These are phyloP conservation scores for Choloepus hoffmanni DNA, from an alignment of 2,113 vertebrate genomes.

Conservation along the genomic window DNA sequence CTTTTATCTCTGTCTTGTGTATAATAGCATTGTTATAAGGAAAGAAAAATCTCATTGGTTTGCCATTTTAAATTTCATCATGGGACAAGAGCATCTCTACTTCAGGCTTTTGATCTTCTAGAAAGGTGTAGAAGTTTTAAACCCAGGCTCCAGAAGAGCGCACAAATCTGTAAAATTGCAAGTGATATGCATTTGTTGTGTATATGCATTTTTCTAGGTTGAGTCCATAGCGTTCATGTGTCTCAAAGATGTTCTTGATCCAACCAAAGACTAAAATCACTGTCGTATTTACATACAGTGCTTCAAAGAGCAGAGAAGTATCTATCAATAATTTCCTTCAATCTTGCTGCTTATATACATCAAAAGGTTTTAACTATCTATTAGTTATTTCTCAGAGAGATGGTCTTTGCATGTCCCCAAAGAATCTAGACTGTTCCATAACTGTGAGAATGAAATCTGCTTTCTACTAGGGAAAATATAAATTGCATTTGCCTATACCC, in stretches of 20 bases:
- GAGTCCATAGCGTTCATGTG: background rate
- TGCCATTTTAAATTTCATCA: background rate
- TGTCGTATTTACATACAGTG: background rate
- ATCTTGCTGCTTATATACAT: background rate
- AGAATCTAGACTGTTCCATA: background rate
- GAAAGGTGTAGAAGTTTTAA: slow-evolving; percentile 32
- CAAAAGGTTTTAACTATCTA: background rate
- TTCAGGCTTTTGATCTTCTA: background rate
- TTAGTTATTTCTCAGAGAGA: background rate
- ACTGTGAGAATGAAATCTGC: background rate
- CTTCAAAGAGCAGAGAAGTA: slow-evolving; percentile 18
- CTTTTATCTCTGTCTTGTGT: background rate
- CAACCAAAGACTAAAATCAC: slow-evolving; percentile 19
- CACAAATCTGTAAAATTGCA: background rate
- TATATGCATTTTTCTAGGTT: background rate
- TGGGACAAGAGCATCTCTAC: background rate
- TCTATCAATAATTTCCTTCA: slow-evolving; percentile 35
- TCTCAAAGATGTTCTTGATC: slow-evolving; percentile 40
- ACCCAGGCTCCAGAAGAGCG: background rate
- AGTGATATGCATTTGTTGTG: background rate
- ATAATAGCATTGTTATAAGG: background rate
- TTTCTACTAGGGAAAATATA: background rate
- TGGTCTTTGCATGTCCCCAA: background rate
- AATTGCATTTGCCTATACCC: background rate
- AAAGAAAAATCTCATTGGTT: background rate